These are phyloP conservation scores for Leucoraja ocellata DNA, from an alignment of 2,797 vertebrate species.

Conservation along the genomic window DNA sequence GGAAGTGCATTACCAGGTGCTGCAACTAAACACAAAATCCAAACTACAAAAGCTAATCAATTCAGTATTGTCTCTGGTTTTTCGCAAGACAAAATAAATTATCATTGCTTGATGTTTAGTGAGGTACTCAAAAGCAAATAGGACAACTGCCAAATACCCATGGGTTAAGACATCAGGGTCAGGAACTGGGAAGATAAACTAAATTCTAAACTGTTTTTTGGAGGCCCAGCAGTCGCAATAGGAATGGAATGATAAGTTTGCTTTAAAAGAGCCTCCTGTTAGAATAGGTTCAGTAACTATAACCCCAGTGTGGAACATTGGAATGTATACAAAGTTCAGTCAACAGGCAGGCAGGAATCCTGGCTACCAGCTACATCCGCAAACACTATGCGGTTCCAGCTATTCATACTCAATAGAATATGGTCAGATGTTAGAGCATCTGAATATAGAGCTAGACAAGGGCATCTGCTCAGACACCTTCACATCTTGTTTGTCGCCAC, in stretches of 20 bases:
- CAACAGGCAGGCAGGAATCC: constrained; percentile 32
- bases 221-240: not conserved
- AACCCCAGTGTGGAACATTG: constrained; percentile 36
- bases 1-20: not conserved
- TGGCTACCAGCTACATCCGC: constrained; percentile 6
- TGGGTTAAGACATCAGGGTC: not conserved
- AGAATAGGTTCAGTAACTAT: constrained; percentile 23
- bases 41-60: not conserved
- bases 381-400: constrained; percentile 31
- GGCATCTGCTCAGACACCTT: not conserved
- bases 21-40: not conserved
- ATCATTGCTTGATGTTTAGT: not conserved
- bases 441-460: not conserved
- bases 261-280: constrained; percentile 24
- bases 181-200: not conserved
- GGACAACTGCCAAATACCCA: not conserved
- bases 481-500: not conserved
- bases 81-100: not conserved
- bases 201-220: not conserved
- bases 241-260: constrained; percentile 14
- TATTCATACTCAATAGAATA: constrained; percentile 29
- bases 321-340: constrained; percentile 33
- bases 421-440: not conserved
- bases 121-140: not conserved
- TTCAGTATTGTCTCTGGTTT: not conserved